Conservation (phyloP, 2,113 vertebrate genomes). For the Chaetorhynchus papuensis region DNA sequence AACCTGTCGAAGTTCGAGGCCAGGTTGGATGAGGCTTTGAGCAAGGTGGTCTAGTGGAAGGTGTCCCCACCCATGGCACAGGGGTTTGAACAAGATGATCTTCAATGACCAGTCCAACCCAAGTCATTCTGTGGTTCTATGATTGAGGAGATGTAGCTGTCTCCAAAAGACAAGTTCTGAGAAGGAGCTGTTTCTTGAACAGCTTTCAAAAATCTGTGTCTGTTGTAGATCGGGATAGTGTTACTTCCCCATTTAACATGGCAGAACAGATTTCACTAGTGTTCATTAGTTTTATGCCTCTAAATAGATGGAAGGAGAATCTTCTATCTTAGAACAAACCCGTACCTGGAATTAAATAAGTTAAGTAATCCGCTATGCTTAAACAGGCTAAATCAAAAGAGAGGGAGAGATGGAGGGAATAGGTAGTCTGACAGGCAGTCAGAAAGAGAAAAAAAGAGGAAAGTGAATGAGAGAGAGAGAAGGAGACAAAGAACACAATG, state of each 20-base stretch:
- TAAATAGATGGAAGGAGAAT: background rate
- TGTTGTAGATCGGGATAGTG: background rate
- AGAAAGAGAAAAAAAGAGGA: background rate
- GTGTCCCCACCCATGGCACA: background rate
- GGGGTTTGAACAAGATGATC: background rate
- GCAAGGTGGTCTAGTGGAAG: background rate
- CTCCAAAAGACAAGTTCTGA: background rate
- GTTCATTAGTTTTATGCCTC: background rate
- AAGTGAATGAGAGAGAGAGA: rapidly evolving
- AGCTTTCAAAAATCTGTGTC: background rate
- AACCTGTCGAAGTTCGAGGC: background rate
- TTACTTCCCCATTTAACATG: background rate
- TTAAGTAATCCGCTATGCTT: background rate
- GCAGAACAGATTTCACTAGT: background rate
- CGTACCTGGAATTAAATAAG: background rate
- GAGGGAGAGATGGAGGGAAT: background rate
- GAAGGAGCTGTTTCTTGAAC: background rate
- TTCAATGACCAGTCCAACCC: background rate
- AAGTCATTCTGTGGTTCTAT: background rate
- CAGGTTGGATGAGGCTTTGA: background rate
- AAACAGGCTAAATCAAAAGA: background rate
- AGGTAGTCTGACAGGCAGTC: background rate
- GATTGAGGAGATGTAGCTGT: background rate
- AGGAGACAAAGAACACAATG: background rate
- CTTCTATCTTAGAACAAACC: background rate